Conservation (phyloP, 2,888 invertebrate genomes). For the Catocala sponsa region DNA sequence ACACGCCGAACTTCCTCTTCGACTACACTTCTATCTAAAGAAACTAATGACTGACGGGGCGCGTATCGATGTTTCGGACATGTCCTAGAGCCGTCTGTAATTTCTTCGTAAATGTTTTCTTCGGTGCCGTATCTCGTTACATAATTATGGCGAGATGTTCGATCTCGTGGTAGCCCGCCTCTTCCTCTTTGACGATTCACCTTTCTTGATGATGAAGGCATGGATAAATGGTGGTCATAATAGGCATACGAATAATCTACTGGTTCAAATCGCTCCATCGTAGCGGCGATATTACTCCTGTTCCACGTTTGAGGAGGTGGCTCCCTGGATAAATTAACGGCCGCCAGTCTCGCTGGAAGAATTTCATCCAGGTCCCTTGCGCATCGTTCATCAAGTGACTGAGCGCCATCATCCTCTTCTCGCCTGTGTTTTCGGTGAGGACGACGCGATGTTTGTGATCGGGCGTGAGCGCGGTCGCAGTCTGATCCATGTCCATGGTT, state of each 20-base stretch:
- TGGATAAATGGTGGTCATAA: slow-evolving; percentile 92
- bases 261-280: slow-evolving; percentile 90
- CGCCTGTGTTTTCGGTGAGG: slow-evolving; percentile 75
- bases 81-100: slow-evolving; percentile 89
- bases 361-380: slow-evolving; percentile 85
- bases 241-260: slow-evolving; percentile 95
- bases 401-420: slow-evolving; percentile 82
- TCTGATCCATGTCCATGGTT: slow-evolving; percentile 76
- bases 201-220: slow-evolving; percentile 86
- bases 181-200: slow-evolving; percentile 81
- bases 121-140: slow-evolving; percentile 94
- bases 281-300: slow-evolving; percentile 89
- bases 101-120: slow-evolving; percentile 95
- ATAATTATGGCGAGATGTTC: slow-evolving; percentile 90
- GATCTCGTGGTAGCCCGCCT: slow-evolving; percentile 77
- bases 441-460: slow-evolving; percentile 78
- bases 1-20: slow-evolving; percentile 95
- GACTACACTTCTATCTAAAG: slow-evolving; percentile 91
- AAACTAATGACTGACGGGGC: slow-evolving; percentile 89
- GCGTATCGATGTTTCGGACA: slow-evolving; percentile 84
- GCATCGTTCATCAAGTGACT: slow-evolving; percentile 82
- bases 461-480: slow-evolving; percentile 72
- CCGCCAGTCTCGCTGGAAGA: slow-evolving; percentile 83
- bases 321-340: slow-evolving; percentile 80
- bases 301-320: slow-evolving; percentile 87